Conservation (phyloP, 2,113 vertebrate genomes). For the Uria aalge region DNA sequence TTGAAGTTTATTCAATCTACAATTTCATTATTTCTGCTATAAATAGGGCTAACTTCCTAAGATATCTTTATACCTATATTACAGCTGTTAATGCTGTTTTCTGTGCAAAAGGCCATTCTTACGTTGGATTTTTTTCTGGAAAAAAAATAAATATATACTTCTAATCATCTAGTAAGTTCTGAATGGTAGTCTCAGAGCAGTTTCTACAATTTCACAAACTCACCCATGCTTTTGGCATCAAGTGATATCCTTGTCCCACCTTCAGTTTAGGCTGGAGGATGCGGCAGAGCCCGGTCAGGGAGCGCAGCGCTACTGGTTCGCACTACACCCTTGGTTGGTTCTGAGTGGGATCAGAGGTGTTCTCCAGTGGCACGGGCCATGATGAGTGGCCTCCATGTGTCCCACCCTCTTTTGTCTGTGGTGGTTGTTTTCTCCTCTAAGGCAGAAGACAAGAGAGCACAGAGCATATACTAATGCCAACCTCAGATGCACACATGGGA, state of each 20-base stretch:
- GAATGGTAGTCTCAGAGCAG: not conserved
- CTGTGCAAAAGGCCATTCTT: not conserved
- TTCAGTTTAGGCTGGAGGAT: not conserved
- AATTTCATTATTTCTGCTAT: not conserved
- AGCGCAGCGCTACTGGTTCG: not conserved
- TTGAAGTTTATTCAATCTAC: not conserved
- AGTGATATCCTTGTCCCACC: not conserved
- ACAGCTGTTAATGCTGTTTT: not conserved
- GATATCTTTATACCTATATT: not conserved
- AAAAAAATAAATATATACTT: not conserved
- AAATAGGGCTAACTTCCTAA: not conserved
- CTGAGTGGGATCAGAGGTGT: not conserved
- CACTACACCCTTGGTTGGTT: not conserved
- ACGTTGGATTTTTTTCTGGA: not conserved
- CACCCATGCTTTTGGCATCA: not conserved
- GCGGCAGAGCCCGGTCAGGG: not conserved
- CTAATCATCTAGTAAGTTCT: not conserved
- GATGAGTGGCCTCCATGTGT: not conserved
- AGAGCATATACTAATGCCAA: not conserved
- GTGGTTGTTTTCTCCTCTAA: not conserved
- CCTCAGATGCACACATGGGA: accelerated
- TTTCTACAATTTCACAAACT: not conserved
- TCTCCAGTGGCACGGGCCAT: not conserved
- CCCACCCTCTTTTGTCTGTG: not conserved
- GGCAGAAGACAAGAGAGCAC: not conserved